Evolutionary conservation across 2,888 invertebrate species (phyloP), one percentile per base, ranked within the genome.

Genomic region (Eupelmus urozonus): DNA sequence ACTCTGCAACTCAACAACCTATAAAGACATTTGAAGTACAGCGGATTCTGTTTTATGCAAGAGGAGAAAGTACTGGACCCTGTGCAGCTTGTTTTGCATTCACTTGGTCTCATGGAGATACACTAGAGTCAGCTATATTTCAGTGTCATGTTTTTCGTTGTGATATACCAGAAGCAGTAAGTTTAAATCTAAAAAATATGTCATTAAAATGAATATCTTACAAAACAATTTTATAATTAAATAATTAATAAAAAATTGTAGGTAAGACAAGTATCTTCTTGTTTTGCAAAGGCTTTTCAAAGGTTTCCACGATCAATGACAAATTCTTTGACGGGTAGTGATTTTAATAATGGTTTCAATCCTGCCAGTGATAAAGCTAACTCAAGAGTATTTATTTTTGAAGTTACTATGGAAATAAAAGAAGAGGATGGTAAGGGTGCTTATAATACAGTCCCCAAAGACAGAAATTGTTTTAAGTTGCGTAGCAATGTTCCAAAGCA

Each of bases 71-170:
- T 13, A 95, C 95, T 62, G 94, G 96, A 23, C 92, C 93, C 0
- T 98, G 98, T 85, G 94, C 95, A 0, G 94, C 96, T n/a, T 99
- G 99, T 90, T 99, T 99, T 91, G 98, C 98, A 9, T 98, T 99
- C 91, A 98, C 98, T 0, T 98, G 97, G 94, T 96, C 97, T 63
- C 97, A 97, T 88, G 98, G 98, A 0, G 96, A 97, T 85, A 95
- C 95, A 42, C 93, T 94, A 83, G 96, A 96, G 90, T 94, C 95
- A 0, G 95, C 96, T 62, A 94, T 98, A 80, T 98, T 98, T 90
- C 96, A 98, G 90, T 99, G 99, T 91, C 98, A 99, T 91, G 97
- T 98, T 63, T 99, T 99, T 91, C 93, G 98, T 77, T 98, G 98
- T 90, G 96, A 97, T 89, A 96, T 97, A 87, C 95, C 96, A 34